Evolutionary conservation across 2,888 invertebrate species (phyloP).

Genomic region (Acanthosepion pharaonis): DNA sequence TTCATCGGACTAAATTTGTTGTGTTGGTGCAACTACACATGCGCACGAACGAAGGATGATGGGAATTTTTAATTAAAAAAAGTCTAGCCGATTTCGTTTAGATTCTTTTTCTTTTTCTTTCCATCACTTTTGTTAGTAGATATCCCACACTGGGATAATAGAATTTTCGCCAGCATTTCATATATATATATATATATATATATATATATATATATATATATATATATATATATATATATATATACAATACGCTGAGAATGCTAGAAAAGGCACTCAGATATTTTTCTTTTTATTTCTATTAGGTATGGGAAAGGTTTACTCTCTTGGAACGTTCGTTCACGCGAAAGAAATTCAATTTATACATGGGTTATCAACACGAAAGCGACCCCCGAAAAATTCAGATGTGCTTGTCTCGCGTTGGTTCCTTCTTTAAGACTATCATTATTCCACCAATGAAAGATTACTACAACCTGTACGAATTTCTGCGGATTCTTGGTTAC

Average conservation of each 20-base stretch:
- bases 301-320: constrained; percentile 84
- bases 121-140: too few relatives aligned
- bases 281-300: background rate
- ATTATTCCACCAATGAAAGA: constrained; percentile 84
- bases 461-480: constrained; percentile 87
- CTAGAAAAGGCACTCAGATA: background rate
- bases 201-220: background rate
- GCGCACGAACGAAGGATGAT: too few relatives aligned
- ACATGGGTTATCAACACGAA: constrained; percentile 86
- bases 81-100: too few relatives aligned
- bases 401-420: constrained; percentile 82
- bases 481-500: constrained; percentile 86
- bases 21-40: too few relatives aligned
- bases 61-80: too few relatives aligned
- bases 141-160: too few relatives aligned
- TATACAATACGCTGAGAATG: background rate
- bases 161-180: too few relatives aligned
- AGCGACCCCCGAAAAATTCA: constrained; percentile 72
- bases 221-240: background rate
- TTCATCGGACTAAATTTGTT: too few relatives aligned
- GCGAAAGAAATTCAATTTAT: constrained; percentile 84
- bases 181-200: background rate
- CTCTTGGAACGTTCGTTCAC: constrained; percentile 84
- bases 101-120: too few relatives aligned
- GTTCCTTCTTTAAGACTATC: constrained; percentile 80